phyloP scores from a whole-genome alignment of 2,888 invertebrate genomes.

The Drosophila limbata region DNA sequence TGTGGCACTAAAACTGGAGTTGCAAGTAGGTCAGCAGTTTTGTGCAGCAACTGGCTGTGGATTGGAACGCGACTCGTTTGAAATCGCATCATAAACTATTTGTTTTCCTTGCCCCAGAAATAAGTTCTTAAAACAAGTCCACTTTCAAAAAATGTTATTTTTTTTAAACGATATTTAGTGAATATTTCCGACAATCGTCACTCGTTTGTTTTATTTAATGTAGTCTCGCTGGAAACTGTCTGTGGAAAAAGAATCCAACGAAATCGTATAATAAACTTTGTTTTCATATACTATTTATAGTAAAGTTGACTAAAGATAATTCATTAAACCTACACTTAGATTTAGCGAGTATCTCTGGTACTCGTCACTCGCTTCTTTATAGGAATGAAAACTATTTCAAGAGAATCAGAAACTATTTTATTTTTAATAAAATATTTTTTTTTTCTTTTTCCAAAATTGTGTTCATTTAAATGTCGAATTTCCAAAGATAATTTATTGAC shows the following conservation, averaged over 20 bases:
- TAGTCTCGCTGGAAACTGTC: conserved; percentile 4
- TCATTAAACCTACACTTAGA: no score
- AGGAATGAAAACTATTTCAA: no score
- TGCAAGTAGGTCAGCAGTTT: conserved; percentile 49
- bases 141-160: neutral
- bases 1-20: conserved; percentile 27
- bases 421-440: no score
- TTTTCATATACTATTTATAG: no score
- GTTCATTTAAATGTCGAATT: neutral
- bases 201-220: conserved; percentile 31
- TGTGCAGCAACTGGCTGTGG: neutral
- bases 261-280: neutral
- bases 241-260: neutral
- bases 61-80: neutral
- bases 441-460: neutral
- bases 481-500: conserved; percentile 4
- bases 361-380: no score
- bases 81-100: neutral
- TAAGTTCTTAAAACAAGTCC: neutral
- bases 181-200: neutral
- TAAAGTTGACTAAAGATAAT: no score
- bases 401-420: neutral
- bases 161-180: neutral
- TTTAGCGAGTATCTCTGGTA: no score
- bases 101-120: neutral